Evolutionary conservation across 2,113 vertebrate genomes (phyloP), one percentile per base, ranked within the genome.

Genomic region (Haliaeetus leucogaster): DNA sequence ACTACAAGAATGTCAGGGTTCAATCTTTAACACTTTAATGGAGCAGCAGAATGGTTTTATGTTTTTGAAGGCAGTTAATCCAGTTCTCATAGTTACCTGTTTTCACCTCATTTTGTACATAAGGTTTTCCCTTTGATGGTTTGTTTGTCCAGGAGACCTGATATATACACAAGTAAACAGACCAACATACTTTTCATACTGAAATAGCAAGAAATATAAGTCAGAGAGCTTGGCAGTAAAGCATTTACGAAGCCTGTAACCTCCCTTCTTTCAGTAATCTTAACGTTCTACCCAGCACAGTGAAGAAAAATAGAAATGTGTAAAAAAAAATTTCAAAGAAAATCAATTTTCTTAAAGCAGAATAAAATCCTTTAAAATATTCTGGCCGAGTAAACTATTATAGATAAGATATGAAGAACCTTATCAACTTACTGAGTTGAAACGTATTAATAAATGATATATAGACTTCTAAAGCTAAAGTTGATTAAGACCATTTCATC

Each of bases 401-500:
- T 9, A 90, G 68, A 97, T 93, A 96, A 96, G 61, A 94, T 87
- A 88, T 73, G 58, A 91, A 89, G 50, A 74, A 77, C 89, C 76
- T 89, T 93, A 85, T 96, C 90, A 90, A 71, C 36, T 95, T 86
- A 96, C 27, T 97, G 65, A 92, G 86, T 95, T 95, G 80, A 95
- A 98, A 77, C 92, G 21, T 96, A 96, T 96, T 94, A 96, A 88
- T 88, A 96, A 89, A 95, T 95, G 70, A 95, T 93, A 83, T 63
- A 90, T 61, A 72, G 86, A 89, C 89, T 97, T 74, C 93, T 95
- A 92, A 96, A 96, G 53, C 30, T 93, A 90, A 96, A 82, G 48
- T 84, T 97, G 84, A 97, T 97, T 96, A 96, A 96, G 56, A 83
- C 34, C 58, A 86, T 95, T 97, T 98, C 72, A 97, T 90, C 58